A percentile compares a stretch with the other conserved stretches of the same genome.
Conservation (phyloP, 1,140 invertebrate species). For the Yoshiicerus persimilis region DNA sequence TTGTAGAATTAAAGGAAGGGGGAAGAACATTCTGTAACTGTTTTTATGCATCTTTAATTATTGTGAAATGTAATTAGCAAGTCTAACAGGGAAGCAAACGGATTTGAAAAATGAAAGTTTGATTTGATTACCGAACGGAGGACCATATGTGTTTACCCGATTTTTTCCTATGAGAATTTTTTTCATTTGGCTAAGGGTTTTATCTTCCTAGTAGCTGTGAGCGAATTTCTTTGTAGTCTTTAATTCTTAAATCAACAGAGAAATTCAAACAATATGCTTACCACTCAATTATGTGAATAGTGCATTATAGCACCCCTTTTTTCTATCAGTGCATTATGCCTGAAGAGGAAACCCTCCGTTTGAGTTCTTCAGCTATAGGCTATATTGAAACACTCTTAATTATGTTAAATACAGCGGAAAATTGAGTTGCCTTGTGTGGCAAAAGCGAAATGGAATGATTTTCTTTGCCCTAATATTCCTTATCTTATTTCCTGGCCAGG, state of each 20-base stretch:
- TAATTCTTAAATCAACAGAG: not conserved
- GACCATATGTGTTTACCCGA: not conserved
- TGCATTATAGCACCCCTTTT: not conserved
- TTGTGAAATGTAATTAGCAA: not conserved
- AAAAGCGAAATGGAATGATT: not conserved
- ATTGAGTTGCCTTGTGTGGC: not conserved
- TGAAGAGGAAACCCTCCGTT: not conserved
- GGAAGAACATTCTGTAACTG: not conserved
- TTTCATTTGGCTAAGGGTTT: not conserved
- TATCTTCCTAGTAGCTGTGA: not conserved
- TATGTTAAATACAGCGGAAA: constrained; percentile 13
- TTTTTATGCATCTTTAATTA: not conserved
- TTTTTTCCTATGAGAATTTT: constrained; percentile 14
- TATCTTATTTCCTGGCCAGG: not conserved
- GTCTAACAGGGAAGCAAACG: not conserved
- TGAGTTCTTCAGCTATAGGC: not conserved
- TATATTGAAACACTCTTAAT: not conserved
- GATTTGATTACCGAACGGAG: not conserved
- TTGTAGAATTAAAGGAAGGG: not conserved
- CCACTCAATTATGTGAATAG: not conserved
- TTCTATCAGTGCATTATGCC: not conserved
- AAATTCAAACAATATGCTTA: not conserved
- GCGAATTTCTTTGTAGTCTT: not conserved
- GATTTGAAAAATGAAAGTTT: not conserved
- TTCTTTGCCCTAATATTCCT: not conserved